Conservation (phyloP, 2,113 vertebrate genomes). For the Triplophysa dalaica region DNA sequence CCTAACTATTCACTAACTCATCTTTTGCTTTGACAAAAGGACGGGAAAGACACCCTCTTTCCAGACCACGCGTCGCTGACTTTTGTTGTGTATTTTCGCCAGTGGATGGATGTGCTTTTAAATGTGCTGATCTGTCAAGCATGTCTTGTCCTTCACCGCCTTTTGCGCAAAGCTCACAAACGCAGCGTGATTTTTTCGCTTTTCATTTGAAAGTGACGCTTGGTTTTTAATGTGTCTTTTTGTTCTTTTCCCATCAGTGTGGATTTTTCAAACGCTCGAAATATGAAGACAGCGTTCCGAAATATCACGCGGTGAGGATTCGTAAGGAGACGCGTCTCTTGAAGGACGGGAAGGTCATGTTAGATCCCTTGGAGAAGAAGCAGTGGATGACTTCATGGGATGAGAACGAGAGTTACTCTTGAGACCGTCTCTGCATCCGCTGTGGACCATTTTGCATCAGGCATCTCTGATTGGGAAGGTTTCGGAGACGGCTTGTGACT, state of each 20-base stretch:
- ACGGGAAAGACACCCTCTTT: slow-evolving; percentile 39
- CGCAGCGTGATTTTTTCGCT: background rate
- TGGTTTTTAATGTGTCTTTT: background rate
- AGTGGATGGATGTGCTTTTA: slow-evolving; percentile 18
- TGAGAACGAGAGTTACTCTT: slow-evolving; percentile 91
- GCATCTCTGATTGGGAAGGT: background rate
- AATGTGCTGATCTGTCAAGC: slow-evolving; percentile 51
- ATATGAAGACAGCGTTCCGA: slow-evolving; percentile 88
- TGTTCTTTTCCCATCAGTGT: slow-evolving; percentile 74
- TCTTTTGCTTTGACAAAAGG: slow-evolving; percentile 53
- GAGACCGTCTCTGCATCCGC: slow-evolving; percentile 49
- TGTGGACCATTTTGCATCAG: background rate
- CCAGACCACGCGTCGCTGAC: slow-evolving; percentile 11
- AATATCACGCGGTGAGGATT: slow-evolving; percentile 92
- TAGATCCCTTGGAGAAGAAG: slow-evolving; percentile 81
- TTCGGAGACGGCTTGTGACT: background rate
- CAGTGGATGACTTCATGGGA: slow-evolving; percentile 94
- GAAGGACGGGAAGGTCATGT: slow-evolving; percentile 76
- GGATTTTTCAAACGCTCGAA: slow-evolving; percentile 95
- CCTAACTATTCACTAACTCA: slow-evolving; percentile 74
- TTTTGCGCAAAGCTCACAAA: slow-evolving; percentile 12
- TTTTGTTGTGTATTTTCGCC: slow-evolving; percentile 15
- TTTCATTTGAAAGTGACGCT: background rate
- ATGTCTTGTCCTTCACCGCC: slow-evolving; percentile 54
- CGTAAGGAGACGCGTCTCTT: slow-evolving; percentile 83